Evolutionary conservation across 2,888 invertebrate genomes (phyloP).

Genomic region (Colostygia pectinataria): DNA sequence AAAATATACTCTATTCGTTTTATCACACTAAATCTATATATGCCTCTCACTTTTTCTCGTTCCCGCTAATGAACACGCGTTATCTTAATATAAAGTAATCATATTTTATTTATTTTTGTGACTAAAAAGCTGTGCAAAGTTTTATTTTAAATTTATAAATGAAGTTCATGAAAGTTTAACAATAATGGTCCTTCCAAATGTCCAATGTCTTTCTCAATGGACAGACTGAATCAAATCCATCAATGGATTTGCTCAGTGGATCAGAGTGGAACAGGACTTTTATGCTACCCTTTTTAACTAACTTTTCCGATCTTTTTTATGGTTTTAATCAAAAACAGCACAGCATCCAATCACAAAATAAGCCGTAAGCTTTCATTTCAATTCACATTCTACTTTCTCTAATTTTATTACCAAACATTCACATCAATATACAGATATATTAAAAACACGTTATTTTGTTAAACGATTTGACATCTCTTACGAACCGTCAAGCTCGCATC

Average conservation of each 20-base stretch:
- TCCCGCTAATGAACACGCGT: constrained; percentile 13
- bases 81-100: not conserved
- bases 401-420: not conserved
- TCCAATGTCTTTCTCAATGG: no score
- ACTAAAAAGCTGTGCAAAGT: constrained; percentile 8
- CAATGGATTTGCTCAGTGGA: no score
- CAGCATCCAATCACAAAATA: not conserved
- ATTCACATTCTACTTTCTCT: not conserved
- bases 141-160: not conserved
- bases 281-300: no score
- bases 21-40: constrained; percentile 41
- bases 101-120: not conserved
- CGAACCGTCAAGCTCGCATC: not conserved
- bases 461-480: not conserved
- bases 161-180: no score
- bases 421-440: constrained; percentile 3
- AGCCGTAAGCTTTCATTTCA: not conserved
- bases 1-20: constrained; percentile 47
- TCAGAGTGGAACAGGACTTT: no score
- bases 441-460: not conserved
- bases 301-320: not conserved
- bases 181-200: no score
- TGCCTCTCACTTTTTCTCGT: constrained; percentile 35
- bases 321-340: constrained; percentile 1
- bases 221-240: no score